These are phyloP conservation scores for Amphipoea oculea DNA, from an alignment of 2,888 invertebrate genomes.

Conservation along the genomic window DNA sequence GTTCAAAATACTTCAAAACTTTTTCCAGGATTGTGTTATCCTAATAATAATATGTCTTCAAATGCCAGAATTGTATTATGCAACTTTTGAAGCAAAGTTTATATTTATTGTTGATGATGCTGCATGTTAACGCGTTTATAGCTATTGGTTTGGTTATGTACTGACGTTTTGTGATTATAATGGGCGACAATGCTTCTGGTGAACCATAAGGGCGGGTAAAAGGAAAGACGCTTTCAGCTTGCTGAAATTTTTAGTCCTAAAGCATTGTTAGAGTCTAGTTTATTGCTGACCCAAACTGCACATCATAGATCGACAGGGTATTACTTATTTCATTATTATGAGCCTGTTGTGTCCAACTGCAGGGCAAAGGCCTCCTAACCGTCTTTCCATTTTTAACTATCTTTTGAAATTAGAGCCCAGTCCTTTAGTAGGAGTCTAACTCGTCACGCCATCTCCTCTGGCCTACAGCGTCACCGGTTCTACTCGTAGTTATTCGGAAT, in stretches of 20 bases:
- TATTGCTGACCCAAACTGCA: not conserved
- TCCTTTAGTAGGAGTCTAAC: not conserved
- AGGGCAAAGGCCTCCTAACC: not conserved
- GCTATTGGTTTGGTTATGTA: constrained; percentile 36
- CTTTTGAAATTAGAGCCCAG: not conserved
- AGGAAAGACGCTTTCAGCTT: not conserved
- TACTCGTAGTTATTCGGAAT: not conserved
- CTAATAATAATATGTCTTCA: constrained; percentile 5
- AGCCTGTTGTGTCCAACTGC: not conserved
- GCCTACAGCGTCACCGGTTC: not conserved
- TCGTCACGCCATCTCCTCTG: not conserved
- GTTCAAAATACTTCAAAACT: constrained; percentile 14
- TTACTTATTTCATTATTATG: not conserved
- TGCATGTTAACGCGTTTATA: constrained; percentile 32
- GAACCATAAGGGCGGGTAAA: not conserved
- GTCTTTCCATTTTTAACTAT: not conserved
- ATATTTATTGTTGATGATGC: constrained; percentile 18
- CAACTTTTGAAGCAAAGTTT: constrained; percentile 41
- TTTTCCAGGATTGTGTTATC: constrained; percentile 21
- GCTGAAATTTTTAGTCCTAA: not conserved
- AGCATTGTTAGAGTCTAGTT: not conserved
- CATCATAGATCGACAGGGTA: not conserved
- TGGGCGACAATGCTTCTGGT: not conserved
- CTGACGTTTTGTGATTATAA: constrained; percentile 1
- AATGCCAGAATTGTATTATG: constrained; percentile 44